Conservation (phyloP, 2,888 invertebrate species). For the Iphiclides podalirius region DNA sequence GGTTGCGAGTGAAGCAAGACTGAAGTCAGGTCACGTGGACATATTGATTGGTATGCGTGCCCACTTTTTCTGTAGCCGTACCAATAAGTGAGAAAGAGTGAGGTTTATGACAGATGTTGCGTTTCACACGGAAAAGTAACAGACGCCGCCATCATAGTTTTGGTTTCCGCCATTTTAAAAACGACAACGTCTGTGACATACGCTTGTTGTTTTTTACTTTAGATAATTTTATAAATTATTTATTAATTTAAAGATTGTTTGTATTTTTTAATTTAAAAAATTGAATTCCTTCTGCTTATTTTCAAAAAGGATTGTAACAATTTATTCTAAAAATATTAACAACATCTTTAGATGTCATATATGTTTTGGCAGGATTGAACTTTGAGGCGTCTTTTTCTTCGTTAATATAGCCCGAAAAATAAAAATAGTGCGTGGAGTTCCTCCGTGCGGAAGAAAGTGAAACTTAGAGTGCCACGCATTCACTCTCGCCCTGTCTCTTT, state of each 20-base stretch:
- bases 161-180: conserved; percentile 68
- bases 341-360: too few species aligned
- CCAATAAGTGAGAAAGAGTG: conserved; percentile 49
- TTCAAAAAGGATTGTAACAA: too few species aligned
- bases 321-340: too few species aligned
- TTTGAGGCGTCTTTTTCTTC: too few species aligned
- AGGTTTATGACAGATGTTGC: conserved; percentile 32
- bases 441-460: too few species aligned
- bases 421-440: too few species aligned
- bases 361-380: neutral
- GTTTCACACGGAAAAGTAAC: conserved; percentile 38
- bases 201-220: conserved; percentile 13
- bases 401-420: too few species aligned
- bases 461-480: too few species aligned
- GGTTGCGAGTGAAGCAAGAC: conserved; percentile 47
- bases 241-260: too few species aligned
- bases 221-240: neutral
- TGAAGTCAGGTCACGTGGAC: conserved; percentile 74
- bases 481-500: too few species aligned
- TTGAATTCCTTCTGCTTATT: too few species aligned
- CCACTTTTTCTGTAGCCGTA: conserved; percentile 36
- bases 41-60: conserved; percentile 74
- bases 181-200: conserved; percentile 3
- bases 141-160: conserved; percentile 74
- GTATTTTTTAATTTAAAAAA: too few species aligned